Base-by-base conservation (phyloP, 1,140 invertebrate genomes). In the Zelostemma sp. region DNA sequence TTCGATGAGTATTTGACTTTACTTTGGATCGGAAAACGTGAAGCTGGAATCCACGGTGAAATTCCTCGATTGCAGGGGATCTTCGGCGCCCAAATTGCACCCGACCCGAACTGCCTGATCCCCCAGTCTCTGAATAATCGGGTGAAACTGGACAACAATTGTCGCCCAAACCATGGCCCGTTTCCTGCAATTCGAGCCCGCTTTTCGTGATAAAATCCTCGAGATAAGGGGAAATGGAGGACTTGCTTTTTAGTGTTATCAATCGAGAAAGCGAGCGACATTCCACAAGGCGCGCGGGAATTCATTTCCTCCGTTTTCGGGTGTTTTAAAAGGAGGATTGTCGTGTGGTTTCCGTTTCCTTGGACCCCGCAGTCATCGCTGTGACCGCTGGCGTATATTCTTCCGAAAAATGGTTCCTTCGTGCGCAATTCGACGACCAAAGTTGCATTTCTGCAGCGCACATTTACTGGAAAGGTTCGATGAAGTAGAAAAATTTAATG, bases 121-220 rank as follows among this genome's bases (percentile, higher is more conserved):
- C 1, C 88, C 88, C 14, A 87, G 76, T 43, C 87, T 79, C 63
- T 90, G 89, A 16, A 90, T 88, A 48, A 89, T 84, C 1, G 88
- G 88, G 72, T 90, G 89, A 53, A 88, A 86, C 68, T 90, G 89
- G 11, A 90, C 81, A 0, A 90, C 84, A n/a, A 90, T 78, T 0
- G 86, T 85, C 6, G 86, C 85, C 66, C 85, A 87, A 18, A 82
- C 78, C 19, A 83, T 67, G 11, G 77, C 79, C 0, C 68, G 73
- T 0, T 79, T 83, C 46, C 86, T 84, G 54, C 4, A 38, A 53
- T 43, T 28, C 25, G 25, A 4, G 8, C 8, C 8, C 25, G 3
- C 8, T 28, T 28, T 28, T 28, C 25, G 25, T 28, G 25, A n/a
- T n/a, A n/a, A n/a, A n/a, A n/a, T n/a, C n/a, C n/a, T n/a, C n/a